Evolutionary conservation across 2,113 vertebrate species (phyloP), one percentile per base, ranked within the genome.

Genomic region (Thamnaconus septentrionalis): DNA sequence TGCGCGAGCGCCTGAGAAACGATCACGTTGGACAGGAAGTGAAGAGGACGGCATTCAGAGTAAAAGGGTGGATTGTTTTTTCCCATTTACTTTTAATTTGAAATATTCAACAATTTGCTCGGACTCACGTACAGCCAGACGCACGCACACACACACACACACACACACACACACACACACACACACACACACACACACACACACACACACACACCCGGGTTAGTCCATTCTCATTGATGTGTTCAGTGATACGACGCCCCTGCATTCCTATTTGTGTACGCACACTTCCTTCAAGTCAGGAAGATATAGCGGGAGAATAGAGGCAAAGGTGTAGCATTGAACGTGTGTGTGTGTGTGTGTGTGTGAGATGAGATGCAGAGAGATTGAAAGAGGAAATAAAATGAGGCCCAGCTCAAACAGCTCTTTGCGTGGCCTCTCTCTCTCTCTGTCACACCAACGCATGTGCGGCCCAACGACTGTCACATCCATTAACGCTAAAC

Each of bases 261-360:
- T 39, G 61, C 66, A 80, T 85, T 80, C 78, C 43, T 81, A 66
- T 81, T 52, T 53, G 9, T 54, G 53, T 44, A 61, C 55, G 47
- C 53, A 76, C 66, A 57, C 77, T 79, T 87, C 79, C 79, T 80
- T 76, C 66, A 74, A 59, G 44, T 54, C 53, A 65, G 47, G 69
- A 61, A 75, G 49, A 46, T 40, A 41, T 61, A 53, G 5, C 41
- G 3, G 53, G 47, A 47, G 11, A 42, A 57, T 31, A 8, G 44
- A 41, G 40, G 53, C 41, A 52, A 59, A 69, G 40, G 53, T 72
- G 44, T 41, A 31, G 18, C 18, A 31, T 45, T 45, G 44, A 45
- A 7, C 44, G 1, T 31, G 41, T 60, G 48, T 63, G 43, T 62
- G 44, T 59, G 4, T 41, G 40, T 64, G 52, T 65, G 7, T 44